phyloP scores from a whole-genome alignment of 2,797 vertebrate genomes.

The Paguma larvata region DNA sequence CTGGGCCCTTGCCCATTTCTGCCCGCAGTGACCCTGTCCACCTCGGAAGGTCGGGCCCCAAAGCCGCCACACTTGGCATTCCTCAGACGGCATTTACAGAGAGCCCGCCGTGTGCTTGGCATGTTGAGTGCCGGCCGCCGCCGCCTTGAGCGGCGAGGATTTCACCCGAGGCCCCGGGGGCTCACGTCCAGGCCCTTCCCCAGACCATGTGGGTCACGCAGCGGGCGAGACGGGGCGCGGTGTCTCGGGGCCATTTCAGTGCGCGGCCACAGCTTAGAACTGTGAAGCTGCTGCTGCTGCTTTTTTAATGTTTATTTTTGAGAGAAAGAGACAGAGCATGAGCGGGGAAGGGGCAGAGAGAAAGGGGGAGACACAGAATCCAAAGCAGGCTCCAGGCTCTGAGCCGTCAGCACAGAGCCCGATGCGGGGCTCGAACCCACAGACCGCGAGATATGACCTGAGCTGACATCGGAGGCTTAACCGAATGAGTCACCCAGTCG shows the following conservation, averaged over 20 bases:
- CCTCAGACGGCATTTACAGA: accelerated
- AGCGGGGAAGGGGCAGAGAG: too few species aligned
- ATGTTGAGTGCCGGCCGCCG: neutral
- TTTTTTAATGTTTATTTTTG: too few species aligned
- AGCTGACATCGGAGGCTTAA: too few species aligned
- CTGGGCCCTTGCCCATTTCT: neutral
- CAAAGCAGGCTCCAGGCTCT: too few species aligned
- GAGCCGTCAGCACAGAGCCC: too few species aligned
- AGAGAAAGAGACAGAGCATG: too few species aligned
- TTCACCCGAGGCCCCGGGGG: neutral
- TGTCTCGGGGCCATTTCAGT: neutral
- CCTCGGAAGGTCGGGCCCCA: neutral
- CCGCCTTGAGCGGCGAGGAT: neutral
- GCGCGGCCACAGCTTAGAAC: neutral
- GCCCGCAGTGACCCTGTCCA: accelerated
- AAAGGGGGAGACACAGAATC: too few species aligned
- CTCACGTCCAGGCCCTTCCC: neutral
- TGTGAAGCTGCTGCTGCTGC: too few species aligned
- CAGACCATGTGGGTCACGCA: neutral
- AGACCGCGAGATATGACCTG: too few species aligned
- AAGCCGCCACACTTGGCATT: accelerated
- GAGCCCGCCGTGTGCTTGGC: neutral
- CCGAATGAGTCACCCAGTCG: too few species aligned
- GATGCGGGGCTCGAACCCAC: too few species aligned
- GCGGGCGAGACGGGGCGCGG: accelerated